phyloP scores from a whole-genome alignment of 1,140 invertebrate genomes.

The Melitaea cinxia region DNA sequence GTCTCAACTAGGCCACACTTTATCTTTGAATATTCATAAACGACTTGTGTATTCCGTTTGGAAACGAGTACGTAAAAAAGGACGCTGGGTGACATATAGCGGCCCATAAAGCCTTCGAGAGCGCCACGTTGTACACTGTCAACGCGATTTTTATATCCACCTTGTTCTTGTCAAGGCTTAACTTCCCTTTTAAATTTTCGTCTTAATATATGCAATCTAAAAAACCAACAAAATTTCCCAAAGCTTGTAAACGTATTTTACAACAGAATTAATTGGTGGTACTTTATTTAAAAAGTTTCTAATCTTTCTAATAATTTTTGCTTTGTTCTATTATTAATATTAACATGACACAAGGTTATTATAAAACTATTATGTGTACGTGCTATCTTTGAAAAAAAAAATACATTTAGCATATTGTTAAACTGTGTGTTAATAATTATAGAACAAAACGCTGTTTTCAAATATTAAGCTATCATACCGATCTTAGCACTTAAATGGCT shows the following conservation, averaged over 20 bases:
- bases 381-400: no score
- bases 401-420: no score
- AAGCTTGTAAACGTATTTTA: not conserved
- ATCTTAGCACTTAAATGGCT: not conserved
- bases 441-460: not conserved
- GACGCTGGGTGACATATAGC: constrained; percentile 52
- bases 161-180: constrained; percentile 42
- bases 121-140: constrained; percentile 54
- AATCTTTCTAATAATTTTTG: no score
- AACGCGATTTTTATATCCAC: constrained; percentile 57
- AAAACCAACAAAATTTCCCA: constrained; percentile 11
- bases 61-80: constrained; percentile 34
- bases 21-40: constrained; percentile 32
- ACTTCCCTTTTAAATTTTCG: constrained; percentile 25
- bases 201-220: not conserved
- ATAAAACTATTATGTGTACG: no score
- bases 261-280: not conserved
- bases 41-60: constrained; percentile 41
- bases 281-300: not conserved
- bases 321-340: no score
- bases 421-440: no score
- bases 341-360: no score
- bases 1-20: not conserved
- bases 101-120: constrained; percentile 46
- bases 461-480: not conserved